A percentile compares a stretch with the other conserved stretches of the same genome.
Evolutionary conservation across 2,113 vertebrate genomes (phyloP).

Genomic region (Brienomyrus longianalis): DNA sequence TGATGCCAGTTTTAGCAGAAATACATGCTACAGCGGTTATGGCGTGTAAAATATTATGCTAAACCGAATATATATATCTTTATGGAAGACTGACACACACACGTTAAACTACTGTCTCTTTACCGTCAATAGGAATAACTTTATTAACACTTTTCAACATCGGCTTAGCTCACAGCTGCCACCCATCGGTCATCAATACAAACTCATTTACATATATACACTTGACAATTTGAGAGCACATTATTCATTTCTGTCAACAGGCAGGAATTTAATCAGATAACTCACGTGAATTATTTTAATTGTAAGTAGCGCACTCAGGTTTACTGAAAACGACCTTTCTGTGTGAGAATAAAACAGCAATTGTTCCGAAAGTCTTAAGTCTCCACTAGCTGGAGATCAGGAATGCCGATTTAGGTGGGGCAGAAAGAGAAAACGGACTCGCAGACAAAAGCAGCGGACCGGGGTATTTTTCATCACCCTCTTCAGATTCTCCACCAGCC

Average conservation of each 20-base stretch:
- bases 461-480: not conserved
- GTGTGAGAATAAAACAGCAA: not conserved
- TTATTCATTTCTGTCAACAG: no score
- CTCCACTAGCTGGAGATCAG: not conserved
- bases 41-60: no score
- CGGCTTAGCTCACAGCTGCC: no score
- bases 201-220: no score
- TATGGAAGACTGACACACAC: no score
- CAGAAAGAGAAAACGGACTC: not conserved
- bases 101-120: no score
- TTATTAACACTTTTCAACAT: no score
- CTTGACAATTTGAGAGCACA: no score
- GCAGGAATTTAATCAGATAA: slow-evolving; percentile 3
- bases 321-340: not conserved
- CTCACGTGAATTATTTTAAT: slow-evolving; percentile 8
- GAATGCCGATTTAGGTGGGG: slow-evolving; percentile 2
- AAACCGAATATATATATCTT: no score
- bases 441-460: not conserved
- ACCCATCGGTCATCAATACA: no score
- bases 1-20: not conserved
- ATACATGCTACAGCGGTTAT: no score
- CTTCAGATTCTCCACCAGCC: not conserved
- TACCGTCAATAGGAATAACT: no score
- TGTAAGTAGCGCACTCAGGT: not conserved
- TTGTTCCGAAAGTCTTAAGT: not conserved